Base-by-base conservation (phyloP, 2,113 vertebrate species). In the Cettia cetti region DNA sequence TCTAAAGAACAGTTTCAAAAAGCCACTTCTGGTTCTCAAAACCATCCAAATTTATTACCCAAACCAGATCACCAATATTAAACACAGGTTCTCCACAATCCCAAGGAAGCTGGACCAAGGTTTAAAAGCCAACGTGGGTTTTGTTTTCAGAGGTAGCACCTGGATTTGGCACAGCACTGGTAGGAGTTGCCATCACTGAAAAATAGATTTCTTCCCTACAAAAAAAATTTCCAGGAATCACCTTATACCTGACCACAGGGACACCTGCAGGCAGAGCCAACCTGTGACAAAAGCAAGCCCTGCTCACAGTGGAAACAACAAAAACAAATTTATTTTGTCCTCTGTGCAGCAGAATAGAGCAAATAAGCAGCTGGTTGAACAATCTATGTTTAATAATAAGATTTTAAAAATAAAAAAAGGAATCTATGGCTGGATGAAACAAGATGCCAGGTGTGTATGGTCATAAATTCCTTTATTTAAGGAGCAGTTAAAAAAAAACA, bases 161-260 rank as follows among this genome's bases (percentile, higher is more conserved):
- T 28, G 86, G 56, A 56, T 75, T 93, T 33, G n/a, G 60, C 40
- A 23, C 23, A 15, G 42, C 39, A 33, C 28, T 16, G 39, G 16
- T 1, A 13, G 9, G 70, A 80, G 54, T 27, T 59, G 53, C 54
- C 59, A 72, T 2, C 42, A 23, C 1, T 0, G 1, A 44, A 37
- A 76, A 82, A 63, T 0, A 8, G 65, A 56, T 20, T 10, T 23
- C 13, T 44, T 31, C 44, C 26, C 53, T 17, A 31, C 9, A 24
- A 47, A 69, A 40, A 35, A 50, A 22, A 23, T 10, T 22, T 20
- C n/a, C 6, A 4, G 5, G 39, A 26, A 5, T n/a, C 1, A 0
- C 11, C 57, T 28, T 4, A 0, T 8, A 10, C 18, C 1, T 0
- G 5, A 21, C 13, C 30, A 35, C 22, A n/a, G 47, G 21, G 80